These are phyloP conservation scores for Microtus ochrogaster DNA, from an alignment of 2,113 vertebrate species.

Conservation along the genomic window DNA sequence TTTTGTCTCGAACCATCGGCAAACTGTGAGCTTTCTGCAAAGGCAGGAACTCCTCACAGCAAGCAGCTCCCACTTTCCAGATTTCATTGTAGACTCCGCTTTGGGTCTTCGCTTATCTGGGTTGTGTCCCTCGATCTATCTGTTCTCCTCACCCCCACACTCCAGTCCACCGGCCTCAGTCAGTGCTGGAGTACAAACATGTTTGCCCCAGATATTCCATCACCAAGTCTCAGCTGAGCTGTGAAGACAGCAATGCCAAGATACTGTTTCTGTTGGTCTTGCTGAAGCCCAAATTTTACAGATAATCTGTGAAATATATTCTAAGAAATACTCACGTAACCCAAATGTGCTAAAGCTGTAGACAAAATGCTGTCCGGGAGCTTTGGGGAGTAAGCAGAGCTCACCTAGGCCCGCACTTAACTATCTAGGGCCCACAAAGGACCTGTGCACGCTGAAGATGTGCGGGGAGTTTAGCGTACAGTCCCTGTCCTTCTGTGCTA, in stretches of 20 bases:
- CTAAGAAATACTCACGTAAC: neutral
- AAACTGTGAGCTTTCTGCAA: neutral
- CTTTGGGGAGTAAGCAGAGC: neutral
- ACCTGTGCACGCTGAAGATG: neutral
- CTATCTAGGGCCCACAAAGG: neutral
- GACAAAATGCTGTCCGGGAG: neutral
- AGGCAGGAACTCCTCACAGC: neutral
- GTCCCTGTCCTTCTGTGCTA: neutral
- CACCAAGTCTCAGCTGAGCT: conserved; percentile 4
- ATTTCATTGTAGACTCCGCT: conserved; percentile 46
- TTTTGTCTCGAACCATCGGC: neutral
- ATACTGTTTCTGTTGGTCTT: conserved; percentile 28
- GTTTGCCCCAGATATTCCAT: conserved; percentile 59
- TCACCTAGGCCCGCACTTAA: neutral
- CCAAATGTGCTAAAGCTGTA: neutral
- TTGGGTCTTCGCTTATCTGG: neutral
- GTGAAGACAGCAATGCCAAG: neutral
- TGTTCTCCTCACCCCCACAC: neutral
- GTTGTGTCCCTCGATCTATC: neutral
- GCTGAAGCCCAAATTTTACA: neutral
- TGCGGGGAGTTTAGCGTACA: neutral
- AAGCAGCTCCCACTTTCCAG: neutral
- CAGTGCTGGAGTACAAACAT: conserved; percentile 41
- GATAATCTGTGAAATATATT: neutral
- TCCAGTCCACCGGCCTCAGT: neutral